phyloP scores from a whole-genome alignment of 2,888 invertebrate species.

The Trilocha varians region DNA sequence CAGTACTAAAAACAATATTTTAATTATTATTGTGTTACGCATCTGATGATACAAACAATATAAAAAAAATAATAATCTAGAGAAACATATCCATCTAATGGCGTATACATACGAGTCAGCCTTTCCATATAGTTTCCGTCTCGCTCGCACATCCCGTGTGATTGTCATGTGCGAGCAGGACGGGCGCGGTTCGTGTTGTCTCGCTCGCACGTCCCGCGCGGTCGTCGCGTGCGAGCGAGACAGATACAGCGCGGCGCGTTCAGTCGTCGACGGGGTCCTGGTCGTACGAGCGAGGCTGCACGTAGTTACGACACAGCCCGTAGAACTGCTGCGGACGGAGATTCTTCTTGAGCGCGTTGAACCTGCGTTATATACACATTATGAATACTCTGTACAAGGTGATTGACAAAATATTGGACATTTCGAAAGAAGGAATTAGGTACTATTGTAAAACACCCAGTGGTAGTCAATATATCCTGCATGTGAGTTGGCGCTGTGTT shows the following conservation, averaged over 20 bases:
- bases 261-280: conserved; percentile 1
- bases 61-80: too few species aligned
- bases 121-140: too few species aligned
- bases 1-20: too few species aligned
- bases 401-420: too few species aligned
- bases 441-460: not conserved
- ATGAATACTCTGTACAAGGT: too few species aligned
- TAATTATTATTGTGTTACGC: too few species aligned
- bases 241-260: conserved; percentile 2
- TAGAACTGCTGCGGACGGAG: conserved; percentile 54
- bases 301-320: conserved; percentile 57
- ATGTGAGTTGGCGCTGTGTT: not conserved
- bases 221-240: conserved; percentile 5
- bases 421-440: too few species aligned
- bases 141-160: too few species aligned
- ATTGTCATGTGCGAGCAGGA: not conserved
- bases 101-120: too few species aligned
- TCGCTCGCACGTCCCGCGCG: conserved; percentile 1
- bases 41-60: too few species aligned
- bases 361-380: conserved; percentile 30
- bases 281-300: conserved; percentile 31
- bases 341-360: conserved; percentile 40
- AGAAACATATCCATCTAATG: too few species aligned
- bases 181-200: not conserved
- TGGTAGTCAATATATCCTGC: not conserved